phyloP scores from a whole-genome alignment of 2,888 invertebrate genomes.

The Phalera bucephala region DNA sequence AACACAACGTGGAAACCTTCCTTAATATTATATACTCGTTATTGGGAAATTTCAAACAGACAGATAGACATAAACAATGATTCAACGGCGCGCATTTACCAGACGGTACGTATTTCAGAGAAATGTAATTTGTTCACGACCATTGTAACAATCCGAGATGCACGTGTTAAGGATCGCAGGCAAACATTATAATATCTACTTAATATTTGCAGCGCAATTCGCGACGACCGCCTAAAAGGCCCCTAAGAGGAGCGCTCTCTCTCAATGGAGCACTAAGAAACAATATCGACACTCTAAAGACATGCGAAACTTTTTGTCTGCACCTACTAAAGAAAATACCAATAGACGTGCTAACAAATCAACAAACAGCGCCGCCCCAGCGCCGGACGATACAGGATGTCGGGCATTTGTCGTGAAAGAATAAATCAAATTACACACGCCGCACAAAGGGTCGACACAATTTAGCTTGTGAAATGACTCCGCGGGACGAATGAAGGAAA shows the following conservation, averaged over 20 bases:
- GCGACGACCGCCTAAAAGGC: conserved; percentile 36
- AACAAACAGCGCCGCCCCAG: conserved; percentile 66
- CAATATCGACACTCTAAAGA: conserved; percentile 51
- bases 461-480: conserved; percentile 73
- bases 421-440: conserved; percentile 80
- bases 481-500: conserved; percentile 73
- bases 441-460: conserved; percentile 74
- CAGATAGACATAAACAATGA: conserved; percentile 34
- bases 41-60: conserved; percentile 17
- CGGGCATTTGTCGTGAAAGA: conserved; percentile 70
- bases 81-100: conserved; percentile 22
- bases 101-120: conserved; percentile 17
- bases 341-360: conserved; percentile 75
- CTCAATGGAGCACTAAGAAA: conserved; percentile 34
- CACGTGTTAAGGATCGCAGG: conserved; percentile 18
- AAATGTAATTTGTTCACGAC: conserved; percentile 15
- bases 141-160: conserved; percentile 21
- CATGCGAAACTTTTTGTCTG: conserved; percentile 63
- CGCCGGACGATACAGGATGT: conserved; percentile 61
- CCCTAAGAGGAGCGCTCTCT: conserved; percentile 37
- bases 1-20: not conserved
- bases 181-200: conserved; percentile 27
- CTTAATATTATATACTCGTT: not conserved
- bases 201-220: conserved; percentile 51
- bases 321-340: conserved; percentile 64